A percentile compares a stretch with the other conserved stretches of the same genome.
phyloP scores from a whole-genome alignment of 2,797 vertebrate species.

The Chelon labrosus region DNA sequence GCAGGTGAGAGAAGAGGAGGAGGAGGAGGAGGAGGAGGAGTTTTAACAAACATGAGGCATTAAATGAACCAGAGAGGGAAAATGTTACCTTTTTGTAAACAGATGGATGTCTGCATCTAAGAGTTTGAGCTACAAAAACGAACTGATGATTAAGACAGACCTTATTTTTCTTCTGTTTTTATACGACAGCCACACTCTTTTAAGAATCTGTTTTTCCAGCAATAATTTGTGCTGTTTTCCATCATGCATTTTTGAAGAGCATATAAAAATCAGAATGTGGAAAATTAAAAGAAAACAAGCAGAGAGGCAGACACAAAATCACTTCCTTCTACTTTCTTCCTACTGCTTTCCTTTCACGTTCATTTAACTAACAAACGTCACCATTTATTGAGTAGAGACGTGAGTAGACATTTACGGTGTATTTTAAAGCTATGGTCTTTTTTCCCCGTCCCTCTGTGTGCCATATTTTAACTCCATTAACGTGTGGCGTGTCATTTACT shows the following conservation, averaged over 20 bases:
- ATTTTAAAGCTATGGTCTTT: no score
- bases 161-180: not conserved
- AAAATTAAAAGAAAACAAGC: not conserved
- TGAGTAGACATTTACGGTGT: no score
- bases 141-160: not conserved
- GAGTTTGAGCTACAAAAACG: slow-evolving; percentile 7
- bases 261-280: not conserved
- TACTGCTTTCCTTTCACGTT: no score
- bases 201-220: not conserved
- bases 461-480: no score
- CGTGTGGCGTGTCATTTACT: not conserved
- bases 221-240: not conserved
- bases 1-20: not conserved
- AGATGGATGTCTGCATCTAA: slow-evolving; percentile 23
- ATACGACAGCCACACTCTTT: no score
- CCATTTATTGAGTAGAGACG: no score
- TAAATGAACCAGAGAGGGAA: slow-evolving; percentile 20
- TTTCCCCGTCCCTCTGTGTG: no score
- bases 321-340: no score
- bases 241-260: not conserved
- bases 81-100: slow-evolving; percentile 8
- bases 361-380: no score
- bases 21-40: slow-evolving; percentile 2
- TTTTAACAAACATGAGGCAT: slow-evolving; percentile 29
- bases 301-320: not conserved